Evolutionary conservation across 2,113 vertebrate genomes (phyloP).

Genomic region (Microcebus murinus): DNA sequence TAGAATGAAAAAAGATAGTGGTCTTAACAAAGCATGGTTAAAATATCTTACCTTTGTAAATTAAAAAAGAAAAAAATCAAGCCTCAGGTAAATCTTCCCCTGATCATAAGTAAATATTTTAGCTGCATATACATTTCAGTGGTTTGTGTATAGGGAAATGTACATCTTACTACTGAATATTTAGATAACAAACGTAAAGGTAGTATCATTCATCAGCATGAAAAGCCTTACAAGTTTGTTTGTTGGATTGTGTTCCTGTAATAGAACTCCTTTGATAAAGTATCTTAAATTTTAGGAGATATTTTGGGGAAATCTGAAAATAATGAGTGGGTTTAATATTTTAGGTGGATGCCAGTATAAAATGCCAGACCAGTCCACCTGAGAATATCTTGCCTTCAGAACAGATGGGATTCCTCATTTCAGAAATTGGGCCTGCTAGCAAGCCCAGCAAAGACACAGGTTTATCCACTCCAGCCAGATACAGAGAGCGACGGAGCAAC

Average conservation of each 20-base stretch:
- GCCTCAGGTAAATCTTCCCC: not conserved
- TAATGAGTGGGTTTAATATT: conserved; percentile 65
- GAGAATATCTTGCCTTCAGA: conserved; percentile 78
- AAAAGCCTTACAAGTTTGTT: conserved; percentile 15
- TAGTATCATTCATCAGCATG: not conserved
- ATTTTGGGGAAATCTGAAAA: conserved; percentile 53
- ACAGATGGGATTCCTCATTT: conserved; percentile 75
- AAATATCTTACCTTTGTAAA: conserved; percentile 10
- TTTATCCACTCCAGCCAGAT: conserved; percentile 63
- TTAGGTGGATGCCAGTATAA: conserved; percentile 71
- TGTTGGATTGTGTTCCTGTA: conserved; percentile 31
- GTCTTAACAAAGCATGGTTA: not conserved
- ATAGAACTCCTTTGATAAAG: conserved; percentile 40
- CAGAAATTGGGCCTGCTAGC: conserved; percentile 67
- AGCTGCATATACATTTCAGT: not conserved
- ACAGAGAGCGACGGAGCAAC: conserved; percentile 76
- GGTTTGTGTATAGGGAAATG: conserved; percentile 16
- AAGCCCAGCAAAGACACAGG: conserved; percentile 66
- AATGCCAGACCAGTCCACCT: conserved; percentile 45
- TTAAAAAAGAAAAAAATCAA: not conserved
- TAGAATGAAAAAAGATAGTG: not conserved
- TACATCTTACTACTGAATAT: not conserved
- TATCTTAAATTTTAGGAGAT: conserved; percentile 41
- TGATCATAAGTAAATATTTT: conserved; percentile 47
- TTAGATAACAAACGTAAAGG: conserved; percentile 38